Conservation (phyloP, 1,140 invertebrate genomes). For the Drosophila novamexicana region DNA sequence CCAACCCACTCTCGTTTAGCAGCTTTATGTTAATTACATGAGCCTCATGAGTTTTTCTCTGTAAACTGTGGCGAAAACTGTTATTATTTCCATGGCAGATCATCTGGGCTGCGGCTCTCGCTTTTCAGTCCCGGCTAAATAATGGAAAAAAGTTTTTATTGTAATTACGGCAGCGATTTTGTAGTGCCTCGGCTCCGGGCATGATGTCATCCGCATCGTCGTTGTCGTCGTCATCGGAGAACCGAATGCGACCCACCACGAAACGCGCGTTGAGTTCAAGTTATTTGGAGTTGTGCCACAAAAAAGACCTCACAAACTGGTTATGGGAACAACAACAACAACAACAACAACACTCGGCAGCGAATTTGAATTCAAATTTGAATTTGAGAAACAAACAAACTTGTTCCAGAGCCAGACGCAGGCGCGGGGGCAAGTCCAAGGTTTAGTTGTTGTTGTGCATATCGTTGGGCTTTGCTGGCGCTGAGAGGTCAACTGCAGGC, state of each 20-base stretch:
- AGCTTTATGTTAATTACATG: slow-evolving; percentile 53
- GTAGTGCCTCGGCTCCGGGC: slow-evolving; percentile 47
- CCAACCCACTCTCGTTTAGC: slow-evolving; percentile 36
- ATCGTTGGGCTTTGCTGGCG: slow-evolving; percentile 18
- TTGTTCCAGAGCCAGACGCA: slow-evolving; percentile 12
- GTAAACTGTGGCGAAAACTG: slow-evolving; percentile 44
- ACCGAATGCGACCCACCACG: slow-evolving; percentile 21
- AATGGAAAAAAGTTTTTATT: slow-evolving; percentile 65
- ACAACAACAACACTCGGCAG: slow-evolving; percentile 22
- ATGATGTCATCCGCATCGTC: slow-evolving; percentile 66
- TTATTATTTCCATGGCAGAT: slow-evolving; percentile 50
- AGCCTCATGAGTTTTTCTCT: slow-evolving; percentile 8
- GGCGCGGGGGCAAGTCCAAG: slow-evolving; percentile 67
- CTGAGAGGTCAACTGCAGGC: slow-evolving; percentile 63
- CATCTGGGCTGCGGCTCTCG: not conserved
- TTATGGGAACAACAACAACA: not conserved
- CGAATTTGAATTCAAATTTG: slow-evolving; percentile 24
- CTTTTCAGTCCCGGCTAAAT: slow-evolving; percentile 22
- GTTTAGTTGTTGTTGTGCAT: slow-evolving; percentile 43
- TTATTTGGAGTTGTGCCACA: slow-evolving; percentile 63
- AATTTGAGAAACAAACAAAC: slow-evolving; percentile 23
- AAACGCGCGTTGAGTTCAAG: slow-evolving; percentile 27
- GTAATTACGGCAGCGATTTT: slow-evolving; percentile 74
- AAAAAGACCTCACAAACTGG: slow-evolving; percentile 58
- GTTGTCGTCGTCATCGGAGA: slow-evolving; percentile 28